Base-by-base conservation (phyloP, 2,113 vertebrate genomes). In the Promerops cafer region DNA sequence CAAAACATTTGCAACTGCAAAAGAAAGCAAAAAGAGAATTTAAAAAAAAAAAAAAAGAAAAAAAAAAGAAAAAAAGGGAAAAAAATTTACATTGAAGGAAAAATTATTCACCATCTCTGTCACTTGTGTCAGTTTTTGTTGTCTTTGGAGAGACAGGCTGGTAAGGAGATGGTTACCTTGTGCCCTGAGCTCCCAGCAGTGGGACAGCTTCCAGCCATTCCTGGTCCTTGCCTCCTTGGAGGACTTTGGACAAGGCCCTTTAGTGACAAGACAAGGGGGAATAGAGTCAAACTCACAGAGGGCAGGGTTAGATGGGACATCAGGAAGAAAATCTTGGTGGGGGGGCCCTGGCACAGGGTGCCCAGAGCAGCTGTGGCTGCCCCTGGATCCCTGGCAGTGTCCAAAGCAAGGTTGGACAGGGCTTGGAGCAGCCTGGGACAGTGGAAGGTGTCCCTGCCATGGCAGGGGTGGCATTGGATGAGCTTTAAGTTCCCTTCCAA, bases 341-440 rank as follows among this genome's bases (percentile, higher is more conserved):
- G 0, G 5, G 39, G 37, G 13, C 3, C 37, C 33, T 66, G 28
- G 37, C 13, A 74, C 19, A 74, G 11, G 21, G 0, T 44, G 1
- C 4, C n/a, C 42, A 81, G 77, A 82, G 69, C 0, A 74, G 31
- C 45, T 82, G 37, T 24, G 69, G 27, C 10, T 74, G 44, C 6
- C 27, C 23, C 52, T 72, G 47, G 28, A 82, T 60, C n/a, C 45
- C 61, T 40, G 28, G 33, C 0, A 45, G 19, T 53, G 45, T 1
- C 30, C 69, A 39, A 40, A 45, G 44, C 18, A 44, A 66, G 37
- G 44, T 0, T 59, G 49, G 35, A 56, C 0, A 0, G 9, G 11
- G 26, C 4, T 50, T 76, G 37, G 37, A 74, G 13, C 9, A 45
- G 0, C 19, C 23, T 75, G 53, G 20, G n/a, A 4, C 0, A 18